These are phyloP conservation scores for Noctua janthe DNA, from an alignment of 2,888 invertebrate species.

Conservation along the genomic window DNA sequence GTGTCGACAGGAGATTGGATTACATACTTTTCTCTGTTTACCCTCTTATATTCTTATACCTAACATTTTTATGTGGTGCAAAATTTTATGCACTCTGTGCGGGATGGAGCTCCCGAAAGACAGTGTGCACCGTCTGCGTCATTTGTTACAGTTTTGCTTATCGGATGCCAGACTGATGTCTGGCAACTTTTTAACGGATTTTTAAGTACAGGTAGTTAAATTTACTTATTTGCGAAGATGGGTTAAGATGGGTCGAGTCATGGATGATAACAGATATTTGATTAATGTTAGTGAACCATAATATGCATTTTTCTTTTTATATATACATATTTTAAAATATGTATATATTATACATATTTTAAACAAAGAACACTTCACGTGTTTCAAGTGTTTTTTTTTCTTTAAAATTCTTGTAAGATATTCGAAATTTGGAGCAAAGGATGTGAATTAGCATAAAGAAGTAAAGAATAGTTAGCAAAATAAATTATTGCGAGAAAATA, in stretches of 20 bases:
- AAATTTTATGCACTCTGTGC: slow-evolving; percentile 46
- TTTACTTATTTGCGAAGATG: not conserved
- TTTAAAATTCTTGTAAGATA: not conserved
- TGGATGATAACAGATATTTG: slow-evolving; percentile 2
- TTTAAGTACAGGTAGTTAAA: slow-evolving; percentile 17
- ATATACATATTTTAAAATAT: not conserved
- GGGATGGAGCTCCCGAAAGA: slow-evolving; percentile 19
- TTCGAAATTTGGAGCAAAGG: not conserved
- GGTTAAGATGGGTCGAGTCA: not conserved
- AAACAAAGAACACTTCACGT: not conserved
- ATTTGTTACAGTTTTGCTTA: slow-evolving; percentile 30
- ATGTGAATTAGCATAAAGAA: slow-evolving; percentile 8
- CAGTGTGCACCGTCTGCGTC: slow-evolving; percentile 27
- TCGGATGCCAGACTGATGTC: slow-evolving; percentile 19
- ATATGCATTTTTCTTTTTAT: not conserved
- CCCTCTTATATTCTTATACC: slow-evolving; percentile 54
- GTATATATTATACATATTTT: not conserved
- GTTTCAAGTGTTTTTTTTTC: not conserved
- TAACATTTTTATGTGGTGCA: slow-evolving; percentile 53
- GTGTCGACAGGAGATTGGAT: slow-evolving; percentile 59
- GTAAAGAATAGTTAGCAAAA: not conserved
- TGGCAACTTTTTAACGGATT: slow-evolving; percentile 12
- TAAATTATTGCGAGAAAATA: slow-evolving; percentile 26
- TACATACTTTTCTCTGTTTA: slow-evolving; percentile 53
- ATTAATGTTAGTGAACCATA: not conserved